A percentile compares a stretch with the other conserved stretches of the same genome.
phyloP scores from a whole-genome alignment of 2,888 invertebrate species.

The Amphimallon solstitiale region DNA sequence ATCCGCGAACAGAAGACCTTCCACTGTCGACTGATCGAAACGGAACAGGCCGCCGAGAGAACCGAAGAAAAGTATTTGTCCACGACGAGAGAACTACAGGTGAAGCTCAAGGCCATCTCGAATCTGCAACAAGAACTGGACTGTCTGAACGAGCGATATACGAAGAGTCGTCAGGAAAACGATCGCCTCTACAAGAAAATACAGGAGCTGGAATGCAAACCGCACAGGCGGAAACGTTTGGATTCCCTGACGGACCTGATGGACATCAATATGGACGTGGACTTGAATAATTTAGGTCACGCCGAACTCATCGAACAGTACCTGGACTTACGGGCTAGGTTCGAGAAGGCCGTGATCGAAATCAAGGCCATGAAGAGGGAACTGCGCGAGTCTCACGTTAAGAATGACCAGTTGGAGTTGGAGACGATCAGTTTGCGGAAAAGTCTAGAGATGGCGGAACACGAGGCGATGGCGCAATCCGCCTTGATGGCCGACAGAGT shows the following conservation, averaged over 20 bases:
- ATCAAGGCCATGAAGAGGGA: conserved; percentile 85
- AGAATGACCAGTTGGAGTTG: conserved; percentile 82
- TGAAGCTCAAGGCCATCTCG: conserved; percentile 73
- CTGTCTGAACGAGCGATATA: conserved; percentile 72
- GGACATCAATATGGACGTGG: conserved; percentile 79
- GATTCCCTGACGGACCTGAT: conserved; percentile 85
- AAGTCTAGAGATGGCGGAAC: conserved; percentile 73
- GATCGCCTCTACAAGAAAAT: conserved; percentile 77
- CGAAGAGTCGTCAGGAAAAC: conserved; percentile 74
- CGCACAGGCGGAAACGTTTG: conserved; percentile 73
- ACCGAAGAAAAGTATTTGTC: conserved; percentile 68
- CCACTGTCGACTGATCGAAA: conserved; percentile 68
- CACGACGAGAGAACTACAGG: conserved; percentile 70
- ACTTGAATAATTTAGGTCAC: conserved; percentile 78
- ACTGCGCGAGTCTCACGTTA: conserved; percentile 80
- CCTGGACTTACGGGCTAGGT: conserved; percentile 78
- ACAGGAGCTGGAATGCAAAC: conserved; percentile 67
- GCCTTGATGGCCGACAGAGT: conserved; percentile 85
- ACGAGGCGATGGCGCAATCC: conserved; percentile 76
- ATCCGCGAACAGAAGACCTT: conserved; percentile 68
- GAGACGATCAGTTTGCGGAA: conserved; percentile 80
- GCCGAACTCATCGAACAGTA: conserved; percentile 84
- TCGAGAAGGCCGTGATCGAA: conserved; percentile 85
- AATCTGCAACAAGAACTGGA: conserved; percentile 75
- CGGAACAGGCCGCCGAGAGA: conserved; percentile 74